Evolutionary conservation across 2,797 vertebrate species (phyloP), one percentile per base, ranked within the genome.

Genomic region (Sardinella longiceps): DNA sequence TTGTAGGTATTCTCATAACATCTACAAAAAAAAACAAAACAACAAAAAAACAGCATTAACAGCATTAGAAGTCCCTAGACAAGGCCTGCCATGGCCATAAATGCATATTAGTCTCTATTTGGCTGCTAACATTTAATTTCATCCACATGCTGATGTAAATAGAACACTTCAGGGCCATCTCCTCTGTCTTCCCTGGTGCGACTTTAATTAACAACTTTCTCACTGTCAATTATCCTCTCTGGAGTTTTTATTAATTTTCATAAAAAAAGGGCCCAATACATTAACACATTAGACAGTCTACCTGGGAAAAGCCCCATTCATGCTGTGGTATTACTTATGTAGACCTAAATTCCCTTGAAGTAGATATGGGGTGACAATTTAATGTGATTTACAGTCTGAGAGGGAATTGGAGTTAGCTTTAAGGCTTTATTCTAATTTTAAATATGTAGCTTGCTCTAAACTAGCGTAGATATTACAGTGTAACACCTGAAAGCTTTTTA

Each of bases 51-150:
- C 51, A 53, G 51, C 51, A 23, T n/a, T 58, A n/a, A 37, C 50
- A 37, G 39, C 30, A 37, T 74, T 39, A 39, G n/a, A 28, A 28
- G 60, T 30, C 28, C 33, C 33, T 74, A 33, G 39, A 33, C 33
- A 1, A 70, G 63, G 11, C 14, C 5, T 30, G 7, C 12, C 33
- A 39, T 37, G 15, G 66, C 66, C 33, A 33, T 74, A 37, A 74
- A 39, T 74, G 66, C 33, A 7, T 37, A 74, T 74, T 39, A 14
- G 66, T 39, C 18, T 6, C 33, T 74, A 33, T 74, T 74, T 1
- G 12, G 15, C 66, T 39, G 53, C 53, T 58, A n/a, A 74, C 33
- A 74, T 39, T 74, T 74, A 39, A 74, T 74, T 39, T 74, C 66
- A 39, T 37, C 66, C 33, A 28, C 28, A 25, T 66, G 15, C 4